These are phyloP conservation scores for Heliothis virescens DNA, from an alignment of 1,140 invertebrate species.

Conservation along the genomic window DNA sequence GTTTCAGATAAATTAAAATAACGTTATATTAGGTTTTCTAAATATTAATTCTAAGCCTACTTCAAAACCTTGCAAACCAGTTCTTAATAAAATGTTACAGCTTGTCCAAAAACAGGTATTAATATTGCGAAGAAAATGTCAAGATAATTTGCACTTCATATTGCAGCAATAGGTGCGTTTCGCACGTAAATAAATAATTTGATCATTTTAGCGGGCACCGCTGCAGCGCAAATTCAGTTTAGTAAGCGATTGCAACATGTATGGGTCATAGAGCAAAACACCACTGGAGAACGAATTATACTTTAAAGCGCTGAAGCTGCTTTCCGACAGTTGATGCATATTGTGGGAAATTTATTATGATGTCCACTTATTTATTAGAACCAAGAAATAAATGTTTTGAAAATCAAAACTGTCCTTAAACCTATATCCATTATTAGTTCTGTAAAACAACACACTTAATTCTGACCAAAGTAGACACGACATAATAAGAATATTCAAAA, in stretches of 20 bases:
- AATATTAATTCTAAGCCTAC: no score
- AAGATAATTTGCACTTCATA: neutral
- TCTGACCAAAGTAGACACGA: no score
- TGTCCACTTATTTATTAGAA: neutral
- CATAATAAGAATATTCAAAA: no score
- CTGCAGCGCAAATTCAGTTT: conserved; percentile 45
- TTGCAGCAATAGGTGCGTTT: conserved; percentile 11
- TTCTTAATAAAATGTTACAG: no score
- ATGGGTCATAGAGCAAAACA: conserved; percentile 44
- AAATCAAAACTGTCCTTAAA: no score
- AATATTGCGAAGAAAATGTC: conserved; percentile 4
- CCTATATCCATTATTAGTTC: no score
- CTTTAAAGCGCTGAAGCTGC: conserved; percentile 35
- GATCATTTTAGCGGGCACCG: conserved; percentile 48
- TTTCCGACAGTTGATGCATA: neutral
- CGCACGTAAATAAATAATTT: conserved; percentile 47
- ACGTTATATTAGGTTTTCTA: no score
- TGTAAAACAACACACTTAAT: no score
- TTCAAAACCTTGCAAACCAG: no score
- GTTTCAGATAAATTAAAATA: neutral
- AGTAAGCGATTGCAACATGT: conserved; percentile 45
- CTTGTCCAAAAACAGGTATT: no score
- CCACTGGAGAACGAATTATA: conserved; percentile 1
- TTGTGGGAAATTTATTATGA: neutral
- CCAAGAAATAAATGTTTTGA: no score